Percentiles rank a stretch among this genome's conserved stretches.
Evolutionary conservation across 2,888 invertebrate species (phyloP).

Genomic region (Sipha maydis): DNA sequence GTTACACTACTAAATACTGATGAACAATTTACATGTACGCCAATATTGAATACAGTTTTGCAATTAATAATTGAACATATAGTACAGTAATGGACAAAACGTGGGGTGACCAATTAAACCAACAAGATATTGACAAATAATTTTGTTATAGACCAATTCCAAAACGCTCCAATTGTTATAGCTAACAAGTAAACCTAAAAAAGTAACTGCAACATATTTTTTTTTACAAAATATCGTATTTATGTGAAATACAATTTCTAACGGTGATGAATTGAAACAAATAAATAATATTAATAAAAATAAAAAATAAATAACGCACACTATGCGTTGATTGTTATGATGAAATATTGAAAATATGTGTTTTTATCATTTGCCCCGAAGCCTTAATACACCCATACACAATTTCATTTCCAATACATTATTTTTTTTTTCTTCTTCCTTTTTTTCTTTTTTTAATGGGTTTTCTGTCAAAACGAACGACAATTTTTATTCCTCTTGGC

Average conservation of each 20-base stretch:
- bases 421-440: slow-evolving; percentile 23
- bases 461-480: slow-evolving; percentile 36
- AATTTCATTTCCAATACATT: slow-evolving; percentile 49
- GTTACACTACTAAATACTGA: too few relatives aligned
- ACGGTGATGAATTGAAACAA: background rate
- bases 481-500: slow-evolving; percentile 39
- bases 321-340: background rate
- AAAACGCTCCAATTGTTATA: background rate
- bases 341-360: background rate
- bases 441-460: slow-evolving; percentile 17
- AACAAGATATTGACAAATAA: too few relatives aligned
- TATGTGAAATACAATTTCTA: background rate
- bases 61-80: too few relatives aligned
- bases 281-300: background rate
- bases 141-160: too few relatives aligned
- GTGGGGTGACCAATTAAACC: too few relatives aligned
- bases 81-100: too few relatives aligned
- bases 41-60: too few relatives aligned
- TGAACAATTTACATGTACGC: too few relatives aligned
- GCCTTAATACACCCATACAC: background rate
- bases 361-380: slow-evolving; percentile 1
- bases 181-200: background rate
- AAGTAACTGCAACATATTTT: background rate
- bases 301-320: background rate
- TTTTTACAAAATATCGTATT: background rate